Conservation (phyloP, 2,113 vertebrate species). For the Larimichthys polyactis region DNA sequence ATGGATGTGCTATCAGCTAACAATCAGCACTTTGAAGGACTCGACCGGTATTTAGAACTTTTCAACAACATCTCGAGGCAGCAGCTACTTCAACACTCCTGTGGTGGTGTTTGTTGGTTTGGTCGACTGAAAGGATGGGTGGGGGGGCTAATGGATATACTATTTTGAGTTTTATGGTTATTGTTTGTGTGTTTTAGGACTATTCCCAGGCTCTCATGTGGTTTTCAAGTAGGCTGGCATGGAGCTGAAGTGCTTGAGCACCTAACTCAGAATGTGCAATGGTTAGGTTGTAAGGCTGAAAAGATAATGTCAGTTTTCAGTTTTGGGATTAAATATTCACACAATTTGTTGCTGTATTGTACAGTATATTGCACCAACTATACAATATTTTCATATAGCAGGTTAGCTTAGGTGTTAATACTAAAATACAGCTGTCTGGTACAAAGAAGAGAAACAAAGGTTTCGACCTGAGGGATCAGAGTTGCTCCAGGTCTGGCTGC, state of each 20-base stretch:
- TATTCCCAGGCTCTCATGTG: not conserved
- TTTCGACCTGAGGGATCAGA: conserved; percentile 89
- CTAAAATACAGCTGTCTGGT: not conserved
- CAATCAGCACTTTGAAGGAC: not conserved
- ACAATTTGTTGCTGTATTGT: not conserved
- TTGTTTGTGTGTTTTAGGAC: not conserved
- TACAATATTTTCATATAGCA: not conserved
- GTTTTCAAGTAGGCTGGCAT: not conserved
- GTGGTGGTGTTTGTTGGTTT: not conserved
- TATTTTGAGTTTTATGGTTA: not conserved
- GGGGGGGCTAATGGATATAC: not conserved
- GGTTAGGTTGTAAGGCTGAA: not conserved
- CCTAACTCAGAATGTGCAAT: not conserved
- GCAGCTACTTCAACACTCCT: not conserved
- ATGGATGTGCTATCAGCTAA: not conserved
- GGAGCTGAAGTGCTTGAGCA: not conserved
- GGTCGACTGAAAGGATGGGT: not conserved
- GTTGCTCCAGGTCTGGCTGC: conserved; percentile 88
- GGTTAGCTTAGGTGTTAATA: not conserved
- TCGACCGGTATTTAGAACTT: not conserved
- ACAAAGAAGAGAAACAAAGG: not conserved
- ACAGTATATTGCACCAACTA: not conserved
- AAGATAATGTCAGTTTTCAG: not conserved
- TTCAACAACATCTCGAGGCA: conserved; percentile 19
- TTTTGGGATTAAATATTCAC: not conserved